Conservation (phyloP, 92 coral and sea anemone genomes). For the Palythoa heliodiscus region DNA sequence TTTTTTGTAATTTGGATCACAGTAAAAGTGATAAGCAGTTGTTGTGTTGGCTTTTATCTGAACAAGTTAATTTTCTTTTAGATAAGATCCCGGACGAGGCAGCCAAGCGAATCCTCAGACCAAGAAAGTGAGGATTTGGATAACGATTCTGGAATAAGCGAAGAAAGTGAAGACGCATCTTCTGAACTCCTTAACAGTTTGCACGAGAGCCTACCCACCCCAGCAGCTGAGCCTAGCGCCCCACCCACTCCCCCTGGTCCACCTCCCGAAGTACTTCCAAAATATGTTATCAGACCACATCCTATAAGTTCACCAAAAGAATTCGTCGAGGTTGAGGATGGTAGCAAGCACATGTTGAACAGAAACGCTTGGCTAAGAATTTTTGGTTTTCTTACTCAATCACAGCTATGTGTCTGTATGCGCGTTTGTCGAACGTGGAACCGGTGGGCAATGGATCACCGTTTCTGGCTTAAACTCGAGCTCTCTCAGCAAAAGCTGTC, state of each 20-base stretch:
- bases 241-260: constrained; percentile 82
- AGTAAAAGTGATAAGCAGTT: background rate
- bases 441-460: constrained; percentile 95
- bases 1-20: constrained; percentile 35
- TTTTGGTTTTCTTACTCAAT: constrained; percentile 70
- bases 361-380: constrained; percentile 81
- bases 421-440: constrained; percentile 99
- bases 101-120: constrained; percentile 67
- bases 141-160: constrained; percentile 39
- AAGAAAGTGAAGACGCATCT: constrained; percentile 40
- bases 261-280: constrained; percentile 87
- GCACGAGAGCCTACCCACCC: constrained; percentile 47
- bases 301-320: constrained; percentile 86
- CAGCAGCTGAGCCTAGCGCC: constrained; percentile 48
- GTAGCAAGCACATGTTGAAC: constrained; percentile 68
- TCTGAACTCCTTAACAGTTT: constrained; percentile 46
- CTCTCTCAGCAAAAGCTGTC: constrained; percentile 74
- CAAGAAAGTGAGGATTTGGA: constrained; percentile 65
- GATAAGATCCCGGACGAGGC: constrained; percentile 27
- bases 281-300: constrained; percentile 88
- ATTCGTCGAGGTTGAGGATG: constrained; percentile 64
- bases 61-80: background rate
- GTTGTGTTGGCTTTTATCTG: background rate
- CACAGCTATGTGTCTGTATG: constrained; percentile 92
- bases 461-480: constrained; percentile 85